Evolutionary conservation across 2,113 vertebrate genomes (phyloP), one percentile per base, ranked within the genome.

Genomic region (Taxidea taxus): DNA sequence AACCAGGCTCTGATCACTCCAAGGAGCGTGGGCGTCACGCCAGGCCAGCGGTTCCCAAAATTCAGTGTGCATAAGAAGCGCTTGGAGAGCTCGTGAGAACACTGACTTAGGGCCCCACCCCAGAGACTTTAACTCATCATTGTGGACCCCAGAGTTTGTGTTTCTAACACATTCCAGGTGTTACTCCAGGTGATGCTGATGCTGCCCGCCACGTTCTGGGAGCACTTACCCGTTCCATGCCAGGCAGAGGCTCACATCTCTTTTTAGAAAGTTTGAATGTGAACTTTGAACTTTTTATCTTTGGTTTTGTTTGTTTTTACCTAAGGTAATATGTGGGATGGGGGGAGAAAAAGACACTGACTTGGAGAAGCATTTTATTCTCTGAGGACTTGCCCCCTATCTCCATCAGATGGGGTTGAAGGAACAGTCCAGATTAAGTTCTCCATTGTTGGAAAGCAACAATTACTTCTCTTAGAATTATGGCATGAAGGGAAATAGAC

Each of bases 141-240:
- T 70, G 9, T 15, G 62, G 9, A 37, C 62, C 72, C 23, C 8
- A 11, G 14, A 29, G 44, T 88, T 15, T 37, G 20, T 8, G 6
- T 11, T n/a, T 39, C n/a, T 29, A 9, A 9, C 20, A 15, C 3
- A 25, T 23, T 10, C 20, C 20, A 8, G 3, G 4, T 16, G 1
- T 7, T 6, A 2, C 47, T 10, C 20, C 20, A 6, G 2, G 2
- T 16, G 1, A 9, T 7, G 4, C 47, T 3, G 1, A 1, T 2
- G 0, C 27, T 0, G 1, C 31, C 47, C 9, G 13, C 29, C n/a
- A 27, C 6, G 4, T 10, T 84, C 29, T 44, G 39, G 75, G 62
- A 15, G 13, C 3, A 9, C 27, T 0, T 0, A n/a, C 15, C 1
- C 7, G 2, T 37, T 39, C n/a, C 12, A 4, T 0, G 7, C 25